Percentiles rank a stretch among this genome's conserved stretches.
These are phyloP conservation scores for Tetheella fluctuosa DNA, from an alignment of 2,888 invertebrate species.

Conservation along the genomic window DNA sequence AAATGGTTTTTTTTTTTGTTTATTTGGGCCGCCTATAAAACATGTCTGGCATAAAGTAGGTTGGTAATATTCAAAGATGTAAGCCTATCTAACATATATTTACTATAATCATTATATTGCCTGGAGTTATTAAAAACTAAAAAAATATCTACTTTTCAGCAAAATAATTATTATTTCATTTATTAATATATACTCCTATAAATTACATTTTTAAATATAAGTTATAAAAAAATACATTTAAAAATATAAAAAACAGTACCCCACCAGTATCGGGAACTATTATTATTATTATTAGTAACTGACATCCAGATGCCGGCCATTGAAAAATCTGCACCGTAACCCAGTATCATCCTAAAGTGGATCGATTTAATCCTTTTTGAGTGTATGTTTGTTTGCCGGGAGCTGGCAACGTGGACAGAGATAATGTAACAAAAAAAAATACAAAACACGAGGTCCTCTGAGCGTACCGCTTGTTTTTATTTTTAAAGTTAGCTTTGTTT, in stretches of 20 bases:
- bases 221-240: too few species aligned
- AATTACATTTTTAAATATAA: too few species aligned
- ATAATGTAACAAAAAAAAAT: conserved; percentile 23
- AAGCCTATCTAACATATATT: too few species aligned
- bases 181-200: too few species aligned
- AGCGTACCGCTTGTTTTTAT: conserved; percentile 13
- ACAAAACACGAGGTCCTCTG: conserved; percentile 15
- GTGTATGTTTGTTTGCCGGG: conserved; percentile 36
- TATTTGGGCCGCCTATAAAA: neutral
- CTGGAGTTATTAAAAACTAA: too few species aligned
- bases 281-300: too few species aligned
- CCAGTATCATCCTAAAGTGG: conserved; percentile 31
- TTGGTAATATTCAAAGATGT: neutral
- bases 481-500: neutral
- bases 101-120: too few species aligned
- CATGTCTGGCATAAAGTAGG: neutral
- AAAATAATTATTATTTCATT: too few species aligned
- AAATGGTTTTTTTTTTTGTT: conserved; percentile 15
- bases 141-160: too few species aligned
- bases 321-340: neutral
- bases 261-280: too few species aligned
- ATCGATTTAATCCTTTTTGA: conserved; percentile 51
- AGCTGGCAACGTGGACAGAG: conserved; percentile 33
- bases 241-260: too few species aligned
- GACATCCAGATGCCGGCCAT: neutral